Conservation (phyloP, 2,888 invertebrate species). For the Glaucopsyche alexis region DNA sequence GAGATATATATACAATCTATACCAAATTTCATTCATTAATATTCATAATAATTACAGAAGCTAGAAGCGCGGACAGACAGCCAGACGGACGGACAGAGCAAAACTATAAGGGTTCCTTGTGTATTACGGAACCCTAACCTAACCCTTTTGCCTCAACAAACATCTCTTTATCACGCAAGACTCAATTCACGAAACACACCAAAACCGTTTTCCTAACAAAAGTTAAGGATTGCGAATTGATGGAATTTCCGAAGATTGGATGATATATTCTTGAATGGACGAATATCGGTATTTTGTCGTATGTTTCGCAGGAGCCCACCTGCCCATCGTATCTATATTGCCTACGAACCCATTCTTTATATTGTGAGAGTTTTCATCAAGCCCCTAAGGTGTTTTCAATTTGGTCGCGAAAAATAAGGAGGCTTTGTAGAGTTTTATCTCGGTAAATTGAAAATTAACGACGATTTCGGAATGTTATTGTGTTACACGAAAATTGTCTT, state of each 20-base stretch:
- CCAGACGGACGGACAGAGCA: no score
- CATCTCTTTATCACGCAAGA: not conserved
- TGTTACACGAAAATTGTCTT: constrained; percentile 14
- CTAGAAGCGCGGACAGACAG: no score
- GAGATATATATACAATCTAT: no score
- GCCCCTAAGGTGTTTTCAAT: constrained; percentile 63
- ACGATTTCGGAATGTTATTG: constrained; percentile 42
- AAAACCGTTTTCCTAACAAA: constrained; percentile 1
- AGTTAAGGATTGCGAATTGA: constrained; percentile 24
- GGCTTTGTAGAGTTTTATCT: constrained; percentile 37
- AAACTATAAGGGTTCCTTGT: no score
- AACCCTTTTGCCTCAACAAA: not conserved
- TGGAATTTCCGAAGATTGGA: constrained; percentile 60
- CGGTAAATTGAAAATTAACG: constrained; percentile 65
- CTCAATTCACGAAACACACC: constrained; percentile 20
- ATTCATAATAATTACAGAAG: no score
- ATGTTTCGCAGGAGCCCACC: constrained; percentile 51
- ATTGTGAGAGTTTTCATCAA: constrained; percentile 57
- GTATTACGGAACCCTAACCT: no score
- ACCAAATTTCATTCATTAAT: no score
- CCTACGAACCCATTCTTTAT: constrained; percentile 64
- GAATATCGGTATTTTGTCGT: constrained; percentile 41
- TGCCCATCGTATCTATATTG: constrained; percentile 55
- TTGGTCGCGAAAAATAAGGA: constrained; percentile 66
- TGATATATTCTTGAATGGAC: constrained; percentile 62